Evolutionary conservation across 2,797 vertebrate genomes (phyloP).

Genomic region (Takifugu ocellatus): DNA sequence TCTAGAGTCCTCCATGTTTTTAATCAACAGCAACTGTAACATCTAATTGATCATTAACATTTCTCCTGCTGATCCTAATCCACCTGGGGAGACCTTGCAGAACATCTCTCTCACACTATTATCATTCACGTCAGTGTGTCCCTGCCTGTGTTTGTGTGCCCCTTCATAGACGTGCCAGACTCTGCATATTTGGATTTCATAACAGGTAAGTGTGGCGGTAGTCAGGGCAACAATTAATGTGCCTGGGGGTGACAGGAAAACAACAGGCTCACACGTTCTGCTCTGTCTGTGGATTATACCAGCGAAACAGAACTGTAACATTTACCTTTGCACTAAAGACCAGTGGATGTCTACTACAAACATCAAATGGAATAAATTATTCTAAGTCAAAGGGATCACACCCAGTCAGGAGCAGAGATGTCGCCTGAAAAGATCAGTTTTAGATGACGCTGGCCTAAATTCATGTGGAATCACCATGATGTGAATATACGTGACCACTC

Average conservation of each 20-base stretch:
- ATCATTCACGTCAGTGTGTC: conserved; percentile 27
- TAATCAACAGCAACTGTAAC: conserved; percentile 77
- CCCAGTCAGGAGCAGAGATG: no score
- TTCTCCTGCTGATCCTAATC: conserved; percentile 71
- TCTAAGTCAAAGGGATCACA: no score
- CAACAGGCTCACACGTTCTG: neutral
- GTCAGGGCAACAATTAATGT: conserved; percentile 31
- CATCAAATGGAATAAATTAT: no score
- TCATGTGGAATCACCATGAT: no score
- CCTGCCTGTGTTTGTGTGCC: conserved; percentile 13
- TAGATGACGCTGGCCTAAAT: conserved; percentile 1
- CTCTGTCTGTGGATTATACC: neutral
- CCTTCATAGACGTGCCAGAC: neutral
- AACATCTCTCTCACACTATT: conserved; percentile 49
- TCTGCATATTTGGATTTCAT: conserved; percentile 21
- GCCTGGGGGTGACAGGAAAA: conserved; percentile 16
- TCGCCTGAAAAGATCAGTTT: neutral
- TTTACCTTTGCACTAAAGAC: no score
- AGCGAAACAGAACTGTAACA: neutral
- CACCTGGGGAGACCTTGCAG: conserved; percentile 64
- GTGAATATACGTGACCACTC: conserved; percentile 21
- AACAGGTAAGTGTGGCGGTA: conserved; percentile 5
- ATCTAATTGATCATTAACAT: conserved; percentile 84
- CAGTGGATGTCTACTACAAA: no score
- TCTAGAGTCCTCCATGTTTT: conserved; percentile 72